A percentile compares a stretch with the other conserved stretches of the same genome.
Conservation (phyloP, 2,797 vertebrate species). For the Hemibagrus guttatus region DNA sequence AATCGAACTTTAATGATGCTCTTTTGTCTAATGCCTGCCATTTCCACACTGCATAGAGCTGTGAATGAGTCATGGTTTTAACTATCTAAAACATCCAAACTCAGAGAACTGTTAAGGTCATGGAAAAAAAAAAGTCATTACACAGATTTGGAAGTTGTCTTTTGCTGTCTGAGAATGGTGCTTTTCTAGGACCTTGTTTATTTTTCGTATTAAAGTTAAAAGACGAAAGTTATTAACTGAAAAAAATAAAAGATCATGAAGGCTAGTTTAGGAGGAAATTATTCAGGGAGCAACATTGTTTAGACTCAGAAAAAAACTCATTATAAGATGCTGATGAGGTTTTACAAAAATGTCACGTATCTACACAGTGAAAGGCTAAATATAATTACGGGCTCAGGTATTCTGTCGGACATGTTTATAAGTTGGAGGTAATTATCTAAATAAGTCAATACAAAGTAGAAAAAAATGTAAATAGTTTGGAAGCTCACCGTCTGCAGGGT, state of each 20-base stretch:
- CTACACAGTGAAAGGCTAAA: slow-evolving; percentile 18
- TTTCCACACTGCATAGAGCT: neutral
- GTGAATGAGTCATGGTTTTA: neutral
- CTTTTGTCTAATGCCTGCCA: neutral
- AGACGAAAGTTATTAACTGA: neutral
- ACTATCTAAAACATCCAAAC: no score
- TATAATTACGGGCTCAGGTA: slow-evolving; percentile 16
- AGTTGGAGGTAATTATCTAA: slow-evolving; percentile 3
- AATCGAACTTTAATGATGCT: neutral
- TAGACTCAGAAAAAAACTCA: slow-evolving; percentile 3
- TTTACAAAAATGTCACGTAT: slow-evolving; percentile 13
- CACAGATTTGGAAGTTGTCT: neutral
- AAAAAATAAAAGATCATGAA: neutral
- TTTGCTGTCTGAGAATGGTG: neutral
- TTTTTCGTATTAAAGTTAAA: slow-evolving; percentile 5
- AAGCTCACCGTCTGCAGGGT: slow-evolving; percentile 81
- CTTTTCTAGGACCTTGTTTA: neutral
- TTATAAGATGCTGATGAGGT: slow-evolving; percentile 29
- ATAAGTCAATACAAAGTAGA: neutral
- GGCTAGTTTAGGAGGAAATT: slow-evolving; percentile 12
- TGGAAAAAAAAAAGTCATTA: slow-evolving; percentile 36
- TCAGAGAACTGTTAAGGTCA: slow-evolving; percentile 42
- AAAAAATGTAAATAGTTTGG: neutral
- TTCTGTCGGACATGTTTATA: slow-evolving; percentile 1
- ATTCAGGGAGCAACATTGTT: slow-evolving; percentile 4